phyloP scores from a whole-genome alignment of 2,797 vertebrate species.

The Rhincodon typus region DNA sequence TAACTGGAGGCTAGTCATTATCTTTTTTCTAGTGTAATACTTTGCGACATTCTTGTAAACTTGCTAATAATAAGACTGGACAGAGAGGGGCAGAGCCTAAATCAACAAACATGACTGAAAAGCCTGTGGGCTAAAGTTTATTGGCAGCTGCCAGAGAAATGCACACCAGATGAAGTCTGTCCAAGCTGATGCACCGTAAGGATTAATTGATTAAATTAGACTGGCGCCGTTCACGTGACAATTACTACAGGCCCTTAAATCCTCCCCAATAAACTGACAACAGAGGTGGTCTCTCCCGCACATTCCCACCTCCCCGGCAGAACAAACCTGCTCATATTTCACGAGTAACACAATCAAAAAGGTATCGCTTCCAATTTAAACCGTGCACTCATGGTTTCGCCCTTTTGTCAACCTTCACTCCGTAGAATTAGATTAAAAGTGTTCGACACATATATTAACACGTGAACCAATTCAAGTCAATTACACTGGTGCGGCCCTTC shows the following conservation, averaged over 20 bases:
- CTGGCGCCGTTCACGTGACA: constrained; percentile 34
- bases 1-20: neutral
- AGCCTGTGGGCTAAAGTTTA: constrained; percentile 24
- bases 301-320: neutral
- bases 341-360: neutral
- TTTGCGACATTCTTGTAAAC: neutral
- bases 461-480: constrained; percentile 10
- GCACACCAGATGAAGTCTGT: constrained; percentile 33
- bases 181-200: constrained; percentile 29
- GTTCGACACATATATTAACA: neutral
- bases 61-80: neutral
- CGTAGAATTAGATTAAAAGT: constrained; percentile 20
- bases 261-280: constrained; percentile 37
- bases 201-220: constrained; percentile 22
- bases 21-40: neutral
- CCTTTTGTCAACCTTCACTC: constrained; percentile 20
- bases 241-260: constrained; percentile 35
- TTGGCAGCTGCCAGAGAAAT: constrained; percentile 27
- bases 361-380: neutral
- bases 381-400: neutral
- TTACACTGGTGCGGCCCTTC: neutral
- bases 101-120: constrained; percentile 1
- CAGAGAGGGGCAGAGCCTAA: constrained; percentile 17
- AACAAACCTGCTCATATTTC: neutral
- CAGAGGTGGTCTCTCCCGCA: constrained; percentile 14